Base-by-base conservation (phyloP, 2,888 invertebrate genomes). In the Drosophila mimica region DNA sequence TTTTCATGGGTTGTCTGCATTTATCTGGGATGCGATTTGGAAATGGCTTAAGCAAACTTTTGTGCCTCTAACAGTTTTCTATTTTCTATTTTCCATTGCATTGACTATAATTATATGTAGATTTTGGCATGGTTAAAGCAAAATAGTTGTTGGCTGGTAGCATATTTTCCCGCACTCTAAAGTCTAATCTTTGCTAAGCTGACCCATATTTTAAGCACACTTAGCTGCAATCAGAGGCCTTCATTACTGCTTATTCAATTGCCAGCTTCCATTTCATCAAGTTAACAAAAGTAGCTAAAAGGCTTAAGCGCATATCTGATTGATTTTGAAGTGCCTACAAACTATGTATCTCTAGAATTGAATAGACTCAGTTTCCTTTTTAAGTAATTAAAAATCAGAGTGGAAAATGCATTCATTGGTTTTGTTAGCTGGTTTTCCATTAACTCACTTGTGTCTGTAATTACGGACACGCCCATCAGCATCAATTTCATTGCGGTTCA, bases 401-500 rank as follows among this genome's bases (percentile, higher is more conserved):
- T 34, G 31, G 2, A 31, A 60, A 69, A 65, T 71, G 20, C 25
- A 15, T 15, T 11, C 20, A 15, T 46, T 54, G 53, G 17, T 38
- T 60, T 53, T 53, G 34, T 31, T 58, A 51, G 36, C n/a, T 57
- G 40, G 52, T 38, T 75, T 61, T 57, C 28, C 56, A 51, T 76
- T 66, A 70, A 76, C 67, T 52, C 57, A 60, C 63, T 76, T 56
- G 70, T 56, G 56, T 36, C 33, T 11, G 30, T 64, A 54, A 69
- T 61, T 61, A 52, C 25, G 9, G 25, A 28, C 13, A n/a, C 20
- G 49, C 43, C 71, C 79, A 87, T 81, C 70, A 79, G 60, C 51
- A 63, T 52, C 51, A 54, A 60, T 58, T 68, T 61, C 51, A 46
- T 57, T 74, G 70, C 53, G 64, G 73, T 70, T 60, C 64, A 59